phyloP scores from a whole-genome alignment of 2,797 vertebrate species.

The Euphonia xanthogaster region DNA sequence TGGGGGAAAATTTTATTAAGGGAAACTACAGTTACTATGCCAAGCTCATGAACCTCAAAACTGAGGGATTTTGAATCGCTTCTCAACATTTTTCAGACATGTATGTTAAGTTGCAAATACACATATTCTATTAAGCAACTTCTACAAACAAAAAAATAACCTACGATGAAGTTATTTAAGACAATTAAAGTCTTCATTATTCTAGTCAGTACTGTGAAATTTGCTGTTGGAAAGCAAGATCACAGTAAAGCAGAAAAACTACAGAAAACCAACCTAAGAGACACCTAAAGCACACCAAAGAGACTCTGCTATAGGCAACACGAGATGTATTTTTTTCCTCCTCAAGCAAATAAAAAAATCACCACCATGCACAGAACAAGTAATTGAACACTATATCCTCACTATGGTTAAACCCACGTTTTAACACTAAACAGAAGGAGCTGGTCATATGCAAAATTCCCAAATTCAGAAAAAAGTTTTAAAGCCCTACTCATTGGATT shows the following conservation, averaged over 20 bases:
- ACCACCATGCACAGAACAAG: neutral
- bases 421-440: neutral
- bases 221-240: neutral
- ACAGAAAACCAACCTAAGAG: rapidly evolving
- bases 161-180: neutral
- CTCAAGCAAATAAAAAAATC: neutral
- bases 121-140: neutral
- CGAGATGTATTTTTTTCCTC: neutral
- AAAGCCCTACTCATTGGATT: neutral
- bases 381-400: neutral
- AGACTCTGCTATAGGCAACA: neutral
- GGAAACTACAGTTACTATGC: neutral
- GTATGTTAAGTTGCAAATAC: neutral
- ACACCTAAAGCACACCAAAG: rapidly evolving
- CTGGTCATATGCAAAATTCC: neutral
- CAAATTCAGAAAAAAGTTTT: neutral
- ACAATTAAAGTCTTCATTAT: neutral
- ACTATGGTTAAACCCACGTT: neutral
- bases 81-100: neutral
- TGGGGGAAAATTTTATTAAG: neutral
- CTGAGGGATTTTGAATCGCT: rapidly evolving
- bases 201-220: neutral
- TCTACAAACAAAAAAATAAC: neutral
- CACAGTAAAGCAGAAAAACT: neutral
- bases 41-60: neutral